Base-by-base conservation (phyloP, 2,113 vertebrate genomes). In the Lepus europaeus region DNA sequence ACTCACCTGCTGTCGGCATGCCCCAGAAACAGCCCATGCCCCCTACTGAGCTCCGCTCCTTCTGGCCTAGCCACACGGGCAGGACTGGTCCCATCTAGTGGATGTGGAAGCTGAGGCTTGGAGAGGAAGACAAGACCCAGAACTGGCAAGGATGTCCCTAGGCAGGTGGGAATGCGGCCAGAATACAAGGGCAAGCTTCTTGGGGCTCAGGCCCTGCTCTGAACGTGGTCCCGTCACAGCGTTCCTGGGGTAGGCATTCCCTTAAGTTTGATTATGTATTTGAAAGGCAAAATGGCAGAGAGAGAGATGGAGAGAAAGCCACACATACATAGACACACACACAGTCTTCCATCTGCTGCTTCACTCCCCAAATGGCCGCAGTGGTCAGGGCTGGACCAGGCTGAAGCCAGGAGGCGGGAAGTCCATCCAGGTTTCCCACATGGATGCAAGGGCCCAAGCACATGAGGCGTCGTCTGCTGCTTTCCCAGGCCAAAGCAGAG, bases 1-100 rank as follows among this genome's bases (percentile, higher is more conserved):
- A 22, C 33, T 61, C 93, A 90, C 80, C 61, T 86, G 87, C 82
- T 0, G 13, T 4, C 29, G 39, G 53, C 81, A 88, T 84, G 36
- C 63, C 39, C 56, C 5, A 6, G 31, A 45, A 11, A 72, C n/a
- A 66, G 20, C 19, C 56, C 12, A 13, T 33, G 61, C 74, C 80
- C 68, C 63, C 91, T 81, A 53, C 45, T 17, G 82, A 81, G 56
- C 29, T 45, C 9, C 0, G 31, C 2, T 16, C 51, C 29, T n/a
- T 17, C 4, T 20, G 16, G 61, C 85, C 84, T 39, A 7, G 69
- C 49, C 64, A 63, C 80, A 49, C n/a, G 63, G 66, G 29, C 1
- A 33, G 12, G 2, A 45, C 9, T 19, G 20, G 27, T 66, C 49
- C 91, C 73, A n/a, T 39, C 72, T 86, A 87, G 49, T 63, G 27